These are phyloP conservation scores for Tenualosa ilisha DNA, from an alignment of 2,797 vertebrate species.

Conservation along the genomic window DNA sequence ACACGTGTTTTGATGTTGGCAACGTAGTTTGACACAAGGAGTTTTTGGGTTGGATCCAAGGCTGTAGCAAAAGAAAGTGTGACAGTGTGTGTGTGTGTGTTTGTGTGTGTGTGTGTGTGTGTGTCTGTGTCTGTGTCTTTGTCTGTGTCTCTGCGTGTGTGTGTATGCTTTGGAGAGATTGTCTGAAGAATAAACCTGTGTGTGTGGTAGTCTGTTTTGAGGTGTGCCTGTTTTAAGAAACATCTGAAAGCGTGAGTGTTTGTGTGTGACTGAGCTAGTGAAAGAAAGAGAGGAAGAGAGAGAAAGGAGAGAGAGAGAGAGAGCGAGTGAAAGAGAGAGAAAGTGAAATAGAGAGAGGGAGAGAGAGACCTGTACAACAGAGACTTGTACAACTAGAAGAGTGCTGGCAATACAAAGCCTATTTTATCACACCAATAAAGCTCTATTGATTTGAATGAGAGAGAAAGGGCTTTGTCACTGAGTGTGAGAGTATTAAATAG, in stretches of 20 bases:
- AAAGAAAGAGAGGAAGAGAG: too few relatives aligned
- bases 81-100: constrained; percentile 21
- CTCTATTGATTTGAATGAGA: too few relatives aligned
- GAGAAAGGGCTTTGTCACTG: too few relatives aligned
- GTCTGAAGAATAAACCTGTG: neutral
- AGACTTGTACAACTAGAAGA: too few relatives aligned
- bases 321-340: too few relatives aligned
- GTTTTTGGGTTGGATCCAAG: constrained; percentile 76
- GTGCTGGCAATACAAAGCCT: too few relatives aligned
- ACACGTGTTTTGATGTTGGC: constrained; percentile 90
- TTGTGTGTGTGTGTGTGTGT: neutral
- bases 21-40: constrained; percentile 78
- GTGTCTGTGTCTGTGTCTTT: neutral
- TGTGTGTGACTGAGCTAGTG: neutral
- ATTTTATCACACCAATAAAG: too few relatives aligned
- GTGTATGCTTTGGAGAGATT: neutral
- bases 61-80: constrained; percentile 50
- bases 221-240: neutral
- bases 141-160: neutral
- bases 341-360: too few relatives aligned
- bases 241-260: neutral
- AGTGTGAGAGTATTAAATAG: too few relatives aligned
- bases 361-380: too few relatives aligned
- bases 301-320: neutral
- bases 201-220: neutral